phyloP scores from a whole-genome alignment of 2,113 vertebrate species.

The Carassius auratus region DNA sequence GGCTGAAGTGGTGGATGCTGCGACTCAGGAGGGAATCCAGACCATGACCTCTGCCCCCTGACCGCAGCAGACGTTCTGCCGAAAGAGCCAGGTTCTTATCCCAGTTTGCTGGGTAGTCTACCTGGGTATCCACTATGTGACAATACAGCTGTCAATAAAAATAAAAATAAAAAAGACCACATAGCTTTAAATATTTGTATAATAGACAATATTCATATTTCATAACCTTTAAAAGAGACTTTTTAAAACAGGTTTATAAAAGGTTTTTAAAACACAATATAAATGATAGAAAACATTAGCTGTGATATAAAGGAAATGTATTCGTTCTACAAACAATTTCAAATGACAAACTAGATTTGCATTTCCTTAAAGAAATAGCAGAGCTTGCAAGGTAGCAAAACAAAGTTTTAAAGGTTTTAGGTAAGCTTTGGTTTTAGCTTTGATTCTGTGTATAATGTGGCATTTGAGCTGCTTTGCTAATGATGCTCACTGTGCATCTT shows the following conservation, averaged over 20 bases:
- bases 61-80: conserved; percentile 88
- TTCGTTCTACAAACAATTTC: background rate
- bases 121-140: conserved; percentile 81
- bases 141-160: conserved; percentile 83
- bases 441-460: conserved; percentile 24
- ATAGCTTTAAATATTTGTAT: background rate
- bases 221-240: too few relatives aligned
- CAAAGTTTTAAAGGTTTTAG: conserved; percentile 23
- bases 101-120: conserved; percentile 91
- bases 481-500: background rate
- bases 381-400: background rate
- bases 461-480: conserved; percentile 4
- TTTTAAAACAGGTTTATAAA: background rate
- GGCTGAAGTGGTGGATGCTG: conserved; percentile 83
- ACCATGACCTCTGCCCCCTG: conserved; percentile 64
- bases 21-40: conserved; percentile 82
- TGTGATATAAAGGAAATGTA: conserved; percentile 11
- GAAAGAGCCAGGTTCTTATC: conserved; percentile 96
- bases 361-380: background rate
- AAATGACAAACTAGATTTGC: background rate
- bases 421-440: conserved; percentile 32
- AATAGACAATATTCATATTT: background rate
- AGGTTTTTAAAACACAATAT: background rate
- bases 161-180: background rate
- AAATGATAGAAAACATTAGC: background rate